These are phyloP conservation scores for Drosophila nigrodunni DNA, from an alignment of 1,140 invertebrate genomes.

Conservation along the genomic window DNA sequence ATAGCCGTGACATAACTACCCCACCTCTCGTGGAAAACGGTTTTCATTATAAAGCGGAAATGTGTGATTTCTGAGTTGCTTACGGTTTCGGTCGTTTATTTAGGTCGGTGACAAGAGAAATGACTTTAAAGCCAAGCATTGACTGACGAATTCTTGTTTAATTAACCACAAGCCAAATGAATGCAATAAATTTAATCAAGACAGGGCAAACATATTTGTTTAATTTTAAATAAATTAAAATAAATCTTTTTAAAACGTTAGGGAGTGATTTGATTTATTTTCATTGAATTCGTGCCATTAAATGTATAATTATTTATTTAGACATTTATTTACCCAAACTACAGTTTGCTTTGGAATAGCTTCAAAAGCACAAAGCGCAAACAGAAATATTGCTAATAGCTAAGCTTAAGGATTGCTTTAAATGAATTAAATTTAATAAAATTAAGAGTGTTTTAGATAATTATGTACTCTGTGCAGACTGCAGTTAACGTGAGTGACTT, in stretches of 20 bases:
- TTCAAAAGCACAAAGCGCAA: too few relatives aligned
- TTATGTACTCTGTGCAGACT: not conserved
- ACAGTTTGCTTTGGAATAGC: too few relatives aligned
- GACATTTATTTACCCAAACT: too few relatives aligned
- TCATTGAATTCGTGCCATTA: not conserved
- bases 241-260: conserved; percentile 8
- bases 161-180: conserved; percentile 21
- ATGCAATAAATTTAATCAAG: conserved; percentile 18
- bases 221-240: conserved; percentile 15
- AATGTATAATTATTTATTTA: conserved; percentile 6
- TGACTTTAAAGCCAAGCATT: conserved; percentile 36
- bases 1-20: conserved; percentile 12
- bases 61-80: conserved; percentile 75
- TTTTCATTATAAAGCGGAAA: conserved; percentile 79
- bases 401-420: too few relatives aligned
- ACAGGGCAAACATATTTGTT: conserved; percentile 9
- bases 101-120: conserved; percentile 34
- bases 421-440: too few relatives aligned
- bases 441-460: not conserved
- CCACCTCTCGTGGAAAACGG: conserved; percentile 25
- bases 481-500: conserved; percentile 2
- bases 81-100: conserved; percentile 44
- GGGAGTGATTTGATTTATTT: conserved; percentile 55
- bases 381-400: too few relatives aligned
- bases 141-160: conserved; percentile 61